Conservation (phyloP, 35 echinoderm and acorn worm genomes). For the Ophioderma brevispina region DNA sequence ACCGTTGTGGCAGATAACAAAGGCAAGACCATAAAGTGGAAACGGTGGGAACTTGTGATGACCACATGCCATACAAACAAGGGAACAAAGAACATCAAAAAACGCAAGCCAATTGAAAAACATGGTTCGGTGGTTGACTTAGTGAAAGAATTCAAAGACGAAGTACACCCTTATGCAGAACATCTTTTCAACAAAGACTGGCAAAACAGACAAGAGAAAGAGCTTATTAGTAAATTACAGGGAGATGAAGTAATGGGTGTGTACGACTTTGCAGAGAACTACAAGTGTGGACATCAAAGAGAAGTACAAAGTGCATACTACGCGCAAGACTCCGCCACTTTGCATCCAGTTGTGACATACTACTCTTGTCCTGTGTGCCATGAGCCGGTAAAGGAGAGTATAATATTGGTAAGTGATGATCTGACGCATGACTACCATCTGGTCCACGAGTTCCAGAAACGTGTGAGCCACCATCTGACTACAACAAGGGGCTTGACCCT, state of each 20-base stretch:
- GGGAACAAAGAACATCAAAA: slow-evolving; percentile 19
- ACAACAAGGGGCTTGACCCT: slow-evolving; percentile 34
- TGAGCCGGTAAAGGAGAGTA: slow-evolving; percentile 40
- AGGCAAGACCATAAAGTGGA: slow-evolving; percentile 31
- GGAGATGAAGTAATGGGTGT: slow-evolving; percentile 22
- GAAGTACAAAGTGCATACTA: slow-evolving; percentile 88
- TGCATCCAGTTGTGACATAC: slow-evolving; percentile 66
- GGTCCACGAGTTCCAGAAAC: slow-evolving; percentile 43
- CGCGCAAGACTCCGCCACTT: slow-evolving; percentile 54
- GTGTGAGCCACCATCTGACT: slow-evolving; percentile 24
- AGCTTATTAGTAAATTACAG: slow-evolving; percentile 41
- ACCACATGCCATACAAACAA: slow-evolving; percentile 32
- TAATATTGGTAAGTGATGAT: slow-evolving; percentile 61
- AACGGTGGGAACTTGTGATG: slow-evolving; percentile 37
- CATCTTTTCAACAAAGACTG: slow-evolving; percentile 81
- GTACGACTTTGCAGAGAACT: slow-evolving; percentile 80
- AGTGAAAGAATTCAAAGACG: slow-evolving; percentile 7
- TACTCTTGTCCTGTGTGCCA: slow-evolving; percentile 41
- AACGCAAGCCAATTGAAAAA: slow-evolving; percentile 30
- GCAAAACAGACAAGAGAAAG: slow-evolving; percentile 52
- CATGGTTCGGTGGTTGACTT: slow-evolving; percentile 19
- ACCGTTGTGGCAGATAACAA: neutral
- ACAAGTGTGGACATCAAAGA: slow-evolving; percentile 62
- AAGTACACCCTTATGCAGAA: slow-evolving; percentile 35
- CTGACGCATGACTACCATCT: slow-evolving; percentile 61